Percentiles rank a stretch among this genome's conserved stretches.
Evolutionary conservation across 2,888 invertebrate genomes (phyloP).

Genomic region (Caenorhabditis japonica): DNA sequence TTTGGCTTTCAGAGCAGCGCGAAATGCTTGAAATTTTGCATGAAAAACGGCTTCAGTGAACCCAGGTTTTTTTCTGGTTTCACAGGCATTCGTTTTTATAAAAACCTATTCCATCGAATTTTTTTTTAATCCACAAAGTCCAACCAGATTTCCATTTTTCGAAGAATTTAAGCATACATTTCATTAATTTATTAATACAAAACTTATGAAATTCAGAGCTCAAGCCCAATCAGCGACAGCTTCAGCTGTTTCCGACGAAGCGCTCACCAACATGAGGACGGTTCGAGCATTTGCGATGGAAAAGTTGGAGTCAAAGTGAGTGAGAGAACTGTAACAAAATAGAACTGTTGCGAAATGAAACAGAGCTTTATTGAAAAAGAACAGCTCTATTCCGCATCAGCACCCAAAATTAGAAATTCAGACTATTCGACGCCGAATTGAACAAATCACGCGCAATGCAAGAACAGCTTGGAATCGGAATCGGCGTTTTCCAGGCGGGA

Average conservation of each 20-base stretch:
- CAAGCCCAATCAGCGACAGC: slow-evolving; percentile 82
- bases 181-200: background rate
- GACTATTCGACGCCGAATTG: slow-evolving; percentile 83
- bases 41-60: too few relatives aligned
- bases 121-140: too few relatives aligned
- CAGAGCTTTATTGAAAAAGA: too few relatives aligned
- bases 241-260: slow-evolving; percentile 91
- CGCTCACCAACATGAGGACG: slow-evolving; percentile 91
- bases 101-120: too few relatives aligned
- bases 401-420: slow-evolving; percentile 57
- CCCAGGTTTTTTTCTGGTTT: too few relatives aligned
- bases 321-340: too few relatives aligned
- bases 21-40: too few relatives aligned
- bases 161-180: background rate
- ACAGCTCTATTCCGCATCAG: background rate
- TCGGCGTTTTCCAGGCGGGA: slow-evolving; percentile 86
- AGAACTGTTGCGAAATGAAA: too few relatives aligned
- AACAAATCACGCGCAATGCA: slow-evolving; percentile 84
- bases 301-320: slow-evolving; percentile 86
- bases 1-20: too few relatives aligned
- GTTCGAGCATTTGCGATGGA: slow-evolving; percentile 95
- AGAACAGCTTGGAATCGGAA: slow-evolving; percentile 88
- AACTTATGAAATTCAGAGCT: slow-evolving; percentile 53
- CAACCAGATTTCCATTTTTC: too few relatives aligned
- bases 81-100: too few relatives aligned